phyloP scores from a whole-genome alignment of 1,140 invertebrate species.

The Euwallacea similis region DNA sequence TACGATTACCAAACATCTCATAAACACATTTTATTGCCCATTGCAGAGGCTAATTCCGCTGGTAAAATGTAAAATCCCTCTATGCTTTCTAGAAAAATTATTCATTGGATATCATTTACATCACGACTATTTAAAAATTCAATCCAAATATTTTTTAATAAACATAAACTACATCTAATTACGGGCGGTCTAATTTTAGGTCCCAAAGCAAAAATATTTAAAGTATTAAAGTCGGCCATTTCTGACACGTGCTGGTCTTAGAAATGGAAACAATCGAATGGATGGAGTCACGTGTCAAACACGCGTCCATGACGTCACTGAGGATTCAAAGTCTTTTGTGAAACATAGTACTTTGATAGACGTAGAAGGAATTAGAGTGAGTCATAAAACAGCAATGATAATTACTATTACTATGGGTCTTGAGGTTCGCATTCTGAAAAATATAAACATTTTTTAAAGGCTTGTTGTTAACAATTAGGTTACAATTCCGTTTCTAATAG shows the following conservation, averaged over 20 bases:
- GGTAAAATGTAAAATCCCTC: too few relatives aligned
- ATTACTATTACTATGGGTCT: constrained; percentile 2
- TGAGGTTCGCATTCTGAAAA: too few relatives aligned
- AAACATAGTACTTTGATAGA: constrained; percentile 40
- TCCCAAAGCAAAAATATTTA: constrained; percentile 34
- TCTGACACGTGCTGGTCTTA: constrained; percentile 48
- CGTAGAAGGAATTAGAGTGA: constrained; percentile 46
- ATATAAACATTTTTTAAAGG: too few relatives aligned
- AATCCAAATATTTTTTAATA: too few relatives aligned
- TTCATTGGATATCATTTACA: too few relatives aligned
- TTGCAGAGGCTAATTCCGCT: too few relatives aligned
- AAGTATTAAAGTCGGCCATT: constrained; percentile 48
- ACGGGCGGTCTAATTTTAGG: background rate
- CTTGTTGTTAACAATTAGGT: background rate
- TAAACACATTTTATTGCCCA: too few relatives aligned
- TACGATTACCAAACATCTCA: too few relatives aligned
- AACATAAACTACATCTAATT: too few relatives aligned
- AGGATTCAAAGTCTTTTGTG: constrained; percentile 31
- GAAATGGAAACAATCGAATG: constrained; percentile 50
- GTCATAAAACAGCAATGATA: constrained; percentile 42
- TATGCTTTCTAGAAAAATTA: too few relatives aligned
- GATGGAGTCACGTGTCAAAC: constrained; percentile 45
- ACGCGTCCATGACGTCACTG: constrained; percentile 47
- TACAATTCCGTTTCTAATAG: background rate
- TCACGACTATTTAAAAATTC: too few relatives aligned